A percentile compares a stretch with the other conserved stretches of the same genome.
Evolutionary conservation across 2,888 invertebrate genomes (phyloP).

Genomic region (Brachyptera putata): DNA sequence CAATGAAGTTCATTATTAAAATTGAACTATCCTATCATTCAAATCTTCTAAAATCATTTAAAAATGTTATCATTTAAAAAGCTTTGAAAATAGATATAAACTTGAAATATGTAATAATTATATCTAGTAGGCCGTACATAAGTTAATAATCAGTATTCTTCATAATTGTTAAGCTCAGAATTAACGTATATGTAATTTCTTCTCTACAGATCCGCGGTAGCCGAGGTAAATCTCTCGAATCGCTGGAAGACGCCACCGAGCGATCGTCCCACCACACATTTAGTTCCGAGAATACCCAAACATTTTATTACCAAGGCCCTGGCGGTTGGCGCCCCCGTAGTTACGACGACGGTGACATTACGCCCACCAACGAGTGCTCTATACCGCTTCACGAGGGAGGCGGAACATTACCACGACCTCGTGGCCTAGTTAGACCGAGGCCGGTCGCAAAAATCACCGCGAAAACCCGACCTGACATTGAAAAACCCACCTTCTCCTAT

Average conservation of each 20-base stretch:
- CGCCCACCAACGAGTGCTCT: constrained; percentile 71
- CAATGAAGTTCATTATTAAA: no score
- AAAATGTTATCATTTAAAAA: no score
- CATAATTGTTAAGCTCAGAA: no score
- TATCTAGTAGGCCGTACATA: no score
- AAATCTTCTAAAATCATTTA: no score
- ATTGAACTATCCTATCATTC: no score
- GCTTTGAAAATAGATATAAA: no score
- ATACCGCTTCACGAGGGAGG: constrained; percentile 58
- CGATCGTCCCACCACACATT: constrained; percentile 46
- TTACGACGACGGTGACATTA: constrained; percentile 87
- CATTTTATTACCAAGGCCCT: constrained; percentile 49
- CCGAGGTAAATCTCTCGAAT: constrained; percentile 80
- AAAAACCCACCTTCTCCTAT: constrained; percentile 43
- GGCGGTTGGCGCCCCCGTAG: constrained; percentile 63
- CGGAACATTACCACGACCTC: constrained; percentile 81
- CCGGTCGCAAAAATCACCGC: constrained; percentile 70
- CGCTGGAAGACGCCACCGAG: constrained; percentile 62
- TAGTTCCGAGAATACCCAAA: constrained; percentile 57
- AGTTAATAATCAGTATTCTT: no score
- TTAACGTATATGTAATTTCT: no score
- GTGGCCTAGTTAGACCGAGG: constrained; percentile 73
- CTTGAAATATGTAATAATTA: no score
- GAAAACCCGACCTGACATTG: constrained; percentile 36
- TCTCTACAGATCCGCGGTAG: constrained; percentile 72